phyloP scores from a whole-genome alignment of 2,113 vertebrate species.

The Sceloporus tristichus region DNA sequence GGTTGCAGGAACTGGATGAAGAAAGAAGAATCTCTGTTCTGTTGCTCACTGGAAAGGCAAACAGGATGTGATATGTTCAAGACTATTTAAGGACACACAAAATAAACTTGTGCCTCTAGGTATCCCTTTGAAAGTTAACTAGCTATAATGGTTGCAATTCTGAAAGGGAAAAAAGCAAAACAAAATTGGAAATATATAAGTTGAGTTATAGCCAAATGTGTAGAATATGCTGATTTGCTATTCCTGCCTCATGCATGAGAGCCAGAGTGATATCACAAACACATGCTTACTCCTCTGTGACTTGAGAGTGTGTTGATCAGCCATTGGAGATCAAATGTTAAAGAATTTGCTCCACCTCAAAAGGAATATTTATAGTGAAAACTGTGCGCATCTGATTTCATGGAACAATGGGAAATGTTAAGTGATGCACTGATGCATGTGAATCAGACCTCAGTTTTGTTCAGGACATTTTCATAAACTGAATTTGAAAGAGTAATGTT shows the following conservation, averaged over 20 bases:
- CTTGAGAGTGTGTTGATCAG: background rate
- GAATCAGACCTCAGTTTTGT: background rate
- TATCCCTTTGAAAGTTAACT: background rate
- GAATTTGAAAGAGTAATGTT: no score
- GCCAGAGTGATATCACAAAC: background rate
- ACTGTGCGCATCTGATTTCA: background rate
- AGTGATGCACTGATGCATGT: background rate
- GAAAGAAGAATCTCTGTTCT: background rate
- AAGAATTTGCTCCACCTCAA: background rate
- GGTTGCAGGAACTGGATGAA: background rate
- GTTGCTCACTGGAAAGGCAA: background rate
- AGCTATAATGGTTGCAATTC: fast-evolving
- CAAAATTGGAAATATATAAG: background rate
- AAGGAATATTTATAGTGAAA: background rate
- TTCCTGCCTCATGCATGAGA: slow-evolving; percentile 32
- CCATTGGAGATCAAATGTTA: background rate
- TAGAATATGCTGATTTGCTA: slow-evolving; percentile 34
- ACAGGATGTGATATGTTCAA: background rate
- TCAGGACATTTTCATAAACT: background rate
- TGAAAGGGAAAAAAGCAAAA: background rate
- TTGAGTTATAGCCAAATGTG: slow-evolving; percentile 9
- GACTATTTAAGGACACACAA: background rate
- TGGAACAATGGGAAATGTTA: background rate
- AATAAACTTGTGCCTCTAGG: background rate
- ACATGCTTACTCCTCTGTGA: background rate